Evolutionary conservation across 2,113 vertebrate species (phyloP).

Genomic region (Taurulus bubalis): DNA sequence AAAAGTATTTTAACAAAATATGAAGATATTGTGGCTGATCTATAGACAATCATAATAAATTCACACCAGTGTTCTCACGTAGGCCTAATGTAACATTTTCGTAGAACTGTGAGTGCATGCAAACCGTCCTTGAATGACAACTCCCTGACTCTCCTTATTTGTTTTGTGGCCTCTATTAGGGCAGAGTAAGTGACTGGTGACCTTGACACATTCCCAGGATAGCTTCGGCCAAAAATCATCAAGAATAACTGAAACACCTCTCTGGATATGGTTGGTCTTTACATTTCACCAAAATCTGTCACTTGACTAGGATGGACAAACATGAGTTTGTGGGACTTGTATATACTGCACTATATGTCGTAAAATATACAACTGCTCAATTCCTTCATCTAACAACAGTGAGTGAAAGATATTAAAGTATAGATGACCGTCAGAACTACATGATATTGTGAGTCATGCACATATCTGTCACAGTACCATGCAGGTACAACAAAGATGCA

Average conservation of each 20-base stretch:
- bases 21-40: neutral
- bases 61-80: slow-evolving; percentile 5
- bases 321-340: neutral
- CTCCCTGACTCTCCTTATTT: slow-evolving; percentile 5
- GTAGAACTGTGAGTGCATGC: neutral
- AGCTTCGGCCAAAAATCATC: neutral
- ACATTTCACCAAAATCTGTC: neutral
- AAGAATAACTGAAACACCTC: neutral
- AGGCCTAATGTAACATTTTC: neutral
- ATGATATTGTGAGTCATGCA: neutral
- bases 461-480: neutral
- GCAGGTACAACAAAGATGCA: slow-evolving; percentile 37
- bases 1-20: neutral
- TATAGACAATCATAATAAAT: neutral
- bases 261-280: neutral
- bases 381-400: neutral
- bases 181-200: neutral
- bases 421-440: neutral
- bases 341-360: neutral
- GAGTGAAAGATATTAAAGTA: neutral
- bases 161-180: slow-evolving; percentile 6
- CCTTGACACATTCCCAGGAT: neutral
- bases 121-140: neutral
- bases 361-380: neutral
- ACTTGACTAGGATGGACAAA: neutral